A percentile compares a stretch with the other conserved stretches of the same genome.
These are phyloP conservation scores for Camptogramma bilineatum DNA, from an alignment of 2,888 invertebrate genomes.

Conservation along the genomic window DNA sequence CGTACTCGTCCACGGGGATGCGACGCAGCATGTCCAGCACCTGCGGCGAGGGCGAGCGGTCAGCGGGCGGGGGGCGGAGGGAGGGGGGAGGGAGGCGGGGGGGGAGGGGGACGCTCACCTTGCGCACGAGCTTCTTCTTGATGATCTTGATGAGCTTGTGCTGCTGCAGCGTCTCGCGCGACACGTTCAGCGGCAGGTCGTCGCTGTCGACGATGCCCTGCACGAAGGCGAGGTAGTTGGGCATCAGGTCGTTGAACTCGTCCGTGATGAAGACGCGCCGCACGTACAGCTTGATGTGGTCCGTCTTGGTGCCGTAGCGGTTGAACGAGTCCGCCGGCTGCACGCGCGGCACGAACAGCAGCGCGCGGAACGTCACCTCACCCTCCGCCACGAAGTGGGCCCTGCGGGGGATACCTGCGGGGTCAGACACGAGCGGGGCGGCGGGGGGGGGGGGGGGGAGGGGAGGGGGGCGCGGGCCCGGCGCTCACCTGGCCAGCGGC, in stretches of 20 bases:
- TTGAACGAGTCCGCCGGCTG: constrained; percentile 98
- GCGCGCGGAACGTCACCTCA: constrained; percentile 99
- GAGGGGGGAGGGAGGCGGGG: background rate
- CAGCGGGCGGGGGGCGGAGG: background rate
- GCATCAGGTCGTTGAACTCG: constrained; percentile 99
- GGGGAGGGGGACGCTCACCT: constrained; percentile 65
- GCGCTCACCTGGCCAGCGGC: constrained; percentile 88
- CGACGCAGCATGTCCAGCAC: constrained; percentile 99
- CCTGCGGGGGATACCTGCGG: constrained; percentile 48
- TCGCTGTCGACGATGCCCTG: constrained; percentile 98
- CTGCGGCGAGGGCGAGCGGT: constrained; percentile 79
- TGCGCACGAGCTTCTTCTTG: constrained; percentile 99
- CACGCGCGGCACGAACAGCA: constrained; percentile 96
- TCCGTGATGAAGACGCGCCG: constrained; percentile 99
- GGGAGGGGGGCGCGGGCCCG: background rate
- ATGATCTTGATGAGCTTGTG: constrained; percentile 99
- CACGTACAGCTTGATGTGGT: constrained; percentile 98
- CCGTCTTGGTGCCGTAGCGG: constrained; percentile 96
- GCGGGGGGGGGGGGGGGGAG: background rate
- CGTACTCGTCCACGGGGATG: constrained; percentile 94
- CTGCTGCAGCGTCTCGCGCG: constrained; percentile 98
- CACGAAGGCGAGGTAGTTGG: constrained; percentile 97
- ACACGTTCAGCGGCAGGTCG: constrained; percentile 98
- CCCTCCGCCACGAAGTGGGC: constrained; percentile 99
- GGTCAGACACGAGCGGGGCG: background rate